Evolutionary conservation across 2,888 invertebrate genomes (phyloP).

Genomic region (Stenichneumon culpator): DNA sequence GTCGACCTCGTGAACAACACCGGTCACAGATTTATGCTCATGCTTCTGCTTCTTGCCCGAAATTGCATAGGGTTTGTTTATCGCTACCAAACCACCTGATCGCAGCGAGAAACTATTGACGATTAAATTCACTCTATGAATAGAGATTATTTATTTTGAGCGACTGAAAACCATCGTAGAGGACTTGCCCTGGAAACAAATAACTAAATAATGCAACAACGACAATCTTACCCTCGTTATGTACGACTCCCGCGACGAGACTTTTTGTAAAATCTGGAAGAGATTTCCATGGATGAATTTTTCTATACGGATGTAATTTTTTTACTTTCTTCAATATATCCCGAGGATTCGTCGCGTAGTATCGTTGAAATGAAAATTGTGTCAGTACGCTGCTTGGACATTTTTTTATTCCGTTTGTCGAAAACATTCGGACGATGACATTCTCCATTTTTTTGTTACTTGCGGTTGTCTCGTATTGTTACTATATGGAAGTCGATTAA

Average conservation of each 20-base stretch:
- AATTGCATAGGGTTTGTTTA: slow-evolving; percentile 83
- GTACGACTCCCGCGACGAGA: slow-evolving; percentile 69
- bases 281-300: slow-evolving; percentile 78
- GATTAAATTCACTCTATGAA: neutral
- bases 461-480: neutral
- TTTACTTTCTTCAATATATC: slow-evolving; percentile 30
- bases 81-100: slow-evolving; percentile 78
- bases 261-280: slow-evolving; percentile 64
- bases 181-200: too few relatives aligned
- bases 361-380: slow-evolving; percentile 38
- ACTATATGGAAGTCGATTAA: neutral
- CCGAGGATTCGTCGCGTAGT: slow-evolving; percentile 8
- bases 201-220: too few relatives aligned
- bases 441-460: neutral
- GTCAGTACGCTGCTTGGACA: neutral
- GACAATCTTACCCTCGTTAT: slow-evolving; percentile 72
- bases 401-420: slow-evolving; percentile 14
- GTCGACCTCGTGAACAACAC: slow-evolving; percentile 65
- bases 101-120: neutral
- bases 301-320: slow-evolving; percentile 73
- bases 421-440: slow-evolving; percentile 23
- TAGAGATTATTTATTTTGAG: neutral
- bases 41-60: slow-evolving; percentile 35
- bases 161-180: neutral
- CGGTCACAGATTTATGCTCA: neutral